Percentiles rank a stretch among this genome's conserved stretches.
phyloP scores from a whole-genome alignment of 2,888 invertebrate genomes.

The Eristalinus sepulchralis region DNA sequence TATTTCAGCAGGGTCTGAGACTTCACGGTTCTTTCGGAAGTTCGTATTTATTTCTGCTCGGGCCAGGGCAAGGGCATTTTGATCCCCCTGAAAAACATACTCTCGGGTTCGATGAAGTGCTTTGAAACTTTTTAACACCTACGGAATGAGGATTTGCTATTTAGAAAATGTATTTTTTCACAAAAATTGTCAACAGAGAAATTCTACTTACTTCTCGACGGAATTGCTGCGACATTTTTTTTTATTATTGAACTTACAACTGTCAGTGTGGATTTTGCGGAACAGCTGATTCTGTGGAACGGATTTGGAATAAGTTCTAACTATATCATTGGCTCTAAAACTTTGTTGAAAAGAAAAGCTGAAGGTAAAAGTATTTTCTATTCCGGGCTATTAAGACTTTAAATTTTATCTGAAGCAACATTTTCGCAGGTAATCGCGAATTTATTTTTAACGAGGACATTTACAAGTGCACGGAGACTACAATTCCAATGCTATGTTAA shows the following conservation, averaged over 20 bases:
- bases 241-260: background rate
- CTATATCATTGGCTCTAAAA: constrained; percentile 8
- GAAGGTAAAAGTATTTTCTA: no score
- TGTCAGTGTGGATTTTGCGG: background rate
- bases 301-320: background rate
- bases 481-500: no score
- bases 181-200: background rate
- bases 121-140: constrained; percentile 87
- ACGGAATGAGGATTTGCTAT: background rate
- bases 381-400: no score
- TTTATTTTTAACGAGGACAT: no score
- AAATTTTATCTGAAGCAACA: no score
- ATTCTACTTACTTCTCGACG: constrained; percentile 50
- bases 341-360: background rate
- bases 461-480: no score
- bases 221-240: constrained; percentile 55
- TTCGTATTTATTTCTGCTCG: constrained; percentile 89
- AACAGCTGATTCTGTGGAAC: constrained; percentile 37
- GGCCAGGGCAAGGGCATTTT: constrained; percentile 84
- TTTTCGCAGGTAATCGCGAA: no score
- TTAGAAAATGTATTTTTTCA: background rate
- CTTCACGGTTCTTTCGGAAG: constrained; percentile 85
- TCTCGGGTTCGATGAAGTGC: constrained; percentile 86
- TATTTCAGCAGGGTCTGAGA: constrained; percentile 84
- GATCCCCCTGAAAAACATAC: constrained; percentile 86